Base-by-base conservation (phyloP, 2,888 invertebrate species). In the Elmis aenea region DNA sequence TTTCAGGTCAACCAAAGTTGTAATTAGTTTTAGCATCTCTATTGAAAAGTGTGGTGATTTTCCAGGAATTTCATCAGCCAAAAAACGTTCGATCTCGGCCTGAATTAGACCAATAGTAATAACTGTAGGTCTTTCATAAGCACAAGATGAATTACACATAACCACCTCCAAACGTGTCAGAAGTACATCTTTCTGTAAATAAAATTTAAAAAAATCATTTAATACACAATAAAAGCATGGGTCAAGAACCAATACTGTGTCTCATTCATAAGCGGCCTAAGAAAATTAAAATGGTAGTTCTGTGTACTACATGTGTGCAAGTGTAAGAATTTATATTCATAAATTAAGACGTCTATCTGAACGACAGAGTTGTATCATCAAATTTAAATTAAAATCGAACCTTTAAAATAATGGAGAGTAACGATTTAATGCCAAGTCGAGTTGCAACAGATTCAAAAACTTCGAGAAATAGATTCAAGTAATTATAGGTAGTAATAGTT, bases 51-150 rank as follows among this genome's bases (percentile, higher is more conserved):
- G 56, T 10, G 52, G 50, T 3, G 55, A 54, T 41, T 56, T 59
- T 18, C 42, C 40, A 11, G 57, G 48, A 23, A 41, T 33, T 26
- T 57, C 54, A 13, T 52, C 46, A 9, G 53, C 45, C 42, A 59
- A 41, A 38, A 57, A 55, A 10, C 54, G 54, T 60, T 81, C 83
- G 46, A 88, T 71, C 58, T 86, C 84, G 46, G 77, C 70, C 60
- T 81, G 81, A 46, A 92, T 72, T 45, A 91, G 70, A 31, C 86
- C 84, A 27, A 92, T 71, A 6, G 89, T 88, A 45, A 90, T 70
- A 42, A 84, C 83, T 26, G 84, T 81, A 41, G 85, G 79, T 23
- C 84, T 73, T 36, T 81, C 79, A 64, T 79, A 83, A 20, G 81
- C 81, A 46, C 87, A 85, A 38, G 76, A 75, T 2, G 84, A 81